Conservation (phyloP, 2,888 invertebrate species). For the Tortricodes alternella region DNA sequence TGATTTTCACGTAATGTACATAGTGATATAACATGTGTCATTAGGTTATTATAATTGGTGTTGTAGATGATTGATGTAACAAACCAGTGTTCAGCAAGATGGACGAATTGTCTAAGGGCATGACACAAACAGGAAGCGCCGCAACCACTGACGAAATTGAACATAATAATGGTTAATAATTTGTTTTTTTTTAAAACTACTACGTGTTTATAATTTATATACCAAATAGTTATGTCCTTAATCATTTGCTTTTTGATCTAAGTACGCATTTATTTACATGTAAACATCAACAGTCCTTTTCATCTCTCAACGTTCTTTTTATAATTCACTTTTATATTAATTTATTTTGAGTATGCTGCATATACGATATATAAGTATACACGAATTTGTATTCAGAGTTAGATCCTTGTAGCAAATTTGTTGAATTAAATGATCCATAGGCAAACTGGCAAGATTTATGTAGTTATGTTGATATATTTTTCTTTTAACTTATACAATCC, state of each 20-base stretch:
- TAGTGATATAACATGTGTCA: conserved; percentile 58
- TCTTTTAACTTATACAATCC: too few species aligned
- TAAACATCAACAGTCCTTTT: conserved; percentile 27
- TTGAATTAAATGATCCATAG: too few species aligned
- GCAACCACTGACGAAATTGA: conserved; percentile 77
- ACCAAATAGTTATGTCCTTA: neutral
- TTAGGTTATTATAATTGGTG: conserved; percentile 58
- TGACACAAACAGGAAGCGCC: conserved; percentile 82
- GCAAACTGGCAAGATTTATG: too few species aligned
- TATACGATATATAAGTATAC: too few species aligned
- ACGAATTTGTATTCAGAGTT: too few species aligned
- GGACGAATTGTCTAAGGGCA: conserved; percentile 83
- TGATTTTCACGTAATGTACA: conserved; percentile 55
- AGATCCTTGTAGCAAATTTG: too few species aligned
- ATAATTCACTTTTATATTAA: neutral
- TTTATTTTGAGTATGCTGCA: neutral
- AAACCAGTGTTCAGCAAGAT: conserved; percentile 80
- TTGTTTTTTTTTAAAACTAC: conserved; percentile 9
- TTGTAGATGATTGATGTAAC: conserved; percentile 79
- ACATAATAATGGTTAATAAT: conserved; percentile 73
- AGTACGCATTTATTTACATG: conserved; percentile 22
- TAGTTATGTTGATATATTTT: too few species aligned
- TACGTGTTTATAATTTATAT: neutral
- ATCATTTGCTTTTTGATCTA: neutral
- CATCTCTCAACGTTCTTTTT: neutral